Percentiles rank a stretch among this genome's conserved stretches.
Conservation (phyloP, 1,140 invertebrate species). For the Heliconius nattereri region DNA sequence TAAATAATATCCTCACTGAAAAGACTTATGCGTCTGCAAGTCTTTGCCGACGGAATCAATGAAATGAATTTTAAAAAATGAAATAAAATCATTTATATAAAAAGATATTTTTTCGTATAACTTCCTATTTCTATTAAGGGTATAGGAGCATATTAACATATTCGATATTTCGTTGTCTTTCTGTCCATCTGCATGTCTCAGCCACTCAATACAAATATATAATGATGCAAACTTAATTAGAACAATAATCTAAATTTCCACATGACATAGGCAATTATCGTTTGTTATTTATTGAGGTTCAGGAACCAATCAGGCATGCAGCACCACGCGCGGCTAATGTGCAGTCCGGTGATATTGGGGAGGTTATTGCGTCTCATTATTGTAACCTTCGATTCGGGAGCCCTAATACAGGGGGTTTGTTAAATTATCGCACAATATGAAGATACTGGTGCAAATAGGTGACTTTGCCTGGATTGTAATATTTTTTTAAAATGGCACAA, state of each 20-base stretch:
- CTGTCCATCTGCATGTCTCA: no score
- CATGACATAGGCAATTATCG: slow-evolving; percentile 51
- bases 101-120: no score
- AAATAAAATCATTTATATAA: no score
- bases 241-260: slow-evolving; percentile 8
- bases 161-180: no score
- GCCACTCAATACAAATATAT: no score
- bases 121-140: no score
- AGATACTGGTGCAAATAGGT: neutral
- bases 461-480: neutral
- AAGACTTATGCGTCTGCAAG: slow-evolving; percentile 34
- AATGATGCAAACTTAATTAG: neutral
- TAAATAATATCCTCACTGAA: slow-evolving; percentile 34
- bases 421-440: neutral
- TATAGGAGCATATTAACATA: no score
- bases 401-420: neutral
- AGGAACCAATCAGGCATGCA: slow-evolving; percentile 58
- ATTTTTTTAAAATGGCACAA: no score
- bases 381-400: slow-evolving; percentile 44
- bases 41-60: slow-evolving; percentile 21
- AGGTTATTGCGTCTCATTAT: slow-evolving; percentile 56
- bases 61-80: slow-evolving; percentile 16
- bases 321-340: slow-evolving; percentile 67
- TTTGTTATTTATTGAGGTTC: slow-evolving; percentile 50
- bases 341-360: slow-evolving; percentile 39